Conservation (phyloP, 2,113 vertebrate species). For the Phylloscopus whistleri region DNA sequence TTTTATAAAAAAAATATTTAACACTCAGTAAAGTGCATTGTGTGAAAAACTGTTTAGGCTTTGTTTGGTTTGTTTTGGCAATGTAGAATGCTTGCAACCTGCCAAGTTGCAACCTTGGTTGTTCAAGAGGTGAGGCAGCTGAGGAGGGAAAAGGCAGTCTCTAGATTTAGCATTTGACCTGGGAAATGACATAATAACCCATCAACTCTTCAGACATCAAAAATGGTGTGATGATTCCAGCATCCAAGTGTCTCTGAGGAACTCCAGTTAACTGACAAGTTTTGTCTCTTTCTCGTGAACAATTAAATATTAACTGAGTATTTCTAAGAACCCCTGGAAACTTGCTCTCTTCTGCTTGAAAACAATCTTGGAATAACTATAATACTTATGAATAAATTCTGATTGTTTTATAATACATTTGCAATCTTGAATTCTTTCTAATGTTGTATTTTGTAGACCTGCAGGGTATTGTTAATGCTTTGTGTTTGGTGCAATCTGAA, state of each 20-base stretch:
- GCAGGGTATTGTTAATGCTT: neutral
- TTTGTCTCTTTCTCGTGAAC: neutral
- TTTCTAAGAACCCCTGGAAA: neutral
- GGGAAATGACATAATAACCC: neutral
- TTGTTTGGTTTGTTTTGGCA: neutral
- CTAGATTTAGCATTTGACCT: neutral
- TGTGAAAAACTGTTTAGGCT: neutral
- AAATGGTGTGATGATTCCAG: neutral
- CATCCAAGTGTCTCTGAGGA: neutral
- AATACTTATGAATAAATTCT: neutral
- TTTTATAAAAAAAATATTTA: neutral
- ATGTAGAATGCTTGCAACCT: neutral
- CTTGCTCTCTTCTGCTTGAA: neutral
- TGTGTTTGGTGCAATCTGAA: neutral
- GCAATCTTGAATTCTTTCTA: neutral
- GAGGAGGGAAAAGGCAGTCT: neutral
- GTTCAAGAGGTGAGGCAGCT: neutral
- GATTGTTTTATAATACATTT: neutral
- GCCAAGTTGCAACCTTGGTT: too few species aligned
- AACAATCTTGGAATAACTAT: neutral
- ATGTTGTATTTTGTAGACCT: neutral
- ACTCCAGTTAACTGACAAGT: neutral
- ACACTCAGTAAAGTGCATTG: too few species aligned
- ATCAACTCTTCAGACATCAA: neutral
- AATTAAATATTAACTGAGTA: neutral